These are phyloP conservation scores for Panzeria rudis DNA, from an alignment of 2,888 invertebrate species.

Conservation along the genomic window DNA sequence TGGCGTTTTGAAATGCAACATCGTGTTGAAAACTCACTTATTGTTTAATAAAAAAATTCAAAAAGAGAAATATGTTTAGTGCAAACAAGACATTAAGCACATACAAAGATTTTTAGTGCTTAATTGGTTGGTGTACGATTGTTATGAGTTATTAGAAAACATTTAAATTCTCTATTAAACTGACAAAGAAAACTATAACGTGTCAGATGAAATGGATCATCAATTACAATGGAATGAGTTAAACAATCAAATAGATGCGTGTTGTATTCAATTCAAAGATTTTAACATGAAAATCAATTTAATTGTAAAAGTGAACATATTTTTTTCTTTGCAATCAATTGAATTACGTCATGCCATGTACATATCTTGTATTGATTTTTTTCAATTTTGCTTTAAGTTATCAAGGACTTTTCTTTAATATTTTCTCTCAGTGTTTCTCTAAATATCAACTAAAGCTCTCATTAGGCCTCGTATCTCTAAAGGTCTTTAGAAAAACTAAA, in stretches of 20 bases:
- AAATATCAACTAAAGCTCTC: background rate
- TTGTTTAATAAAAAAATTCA: conserved; percentile 12
- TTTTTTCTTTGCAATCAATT: background rate
- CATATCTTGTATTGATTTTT: background rate
- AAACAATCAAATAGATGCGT: background rate
- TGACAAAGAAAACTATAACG: background rate
- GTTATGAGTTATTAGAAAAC: conserved; percentile 17
- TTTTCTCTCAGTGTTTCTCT: conserved; percentile 16
- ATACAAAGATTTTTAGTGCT: conserved; percentile 11
- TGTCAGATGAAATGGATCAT: conserved; percentile 1
- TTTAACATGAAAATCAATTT: background rate
- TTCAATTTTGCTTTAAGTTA: background rate
- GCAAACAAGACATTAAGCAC: conserved; percentile 23
- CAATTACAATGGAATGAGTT: background rate
- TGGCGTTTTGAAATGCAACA: conserved; percentile 34
- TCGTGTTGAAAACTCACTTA: conserved; percentile 29
- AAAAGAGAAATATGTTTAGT: background rate
- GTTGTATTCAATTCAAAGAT: background rate
- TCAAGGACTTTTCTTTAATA: background rate
- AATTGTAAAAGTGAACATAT: background rate
- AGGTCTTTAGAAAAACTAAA: conserved; percentile 15
- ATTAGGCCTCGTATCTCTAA: conserved; percentile 37
- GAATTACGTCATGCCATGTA: background rate
- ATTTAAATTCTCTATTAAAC: background rate
- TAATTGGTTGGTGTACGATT: conserved; percentile 22